Percentiles rank a stretch among this genome's conserved stretches.
Conservation (phyloP, 2,797 vertebrate species). For the Loris lydekkerianus region DNA sequence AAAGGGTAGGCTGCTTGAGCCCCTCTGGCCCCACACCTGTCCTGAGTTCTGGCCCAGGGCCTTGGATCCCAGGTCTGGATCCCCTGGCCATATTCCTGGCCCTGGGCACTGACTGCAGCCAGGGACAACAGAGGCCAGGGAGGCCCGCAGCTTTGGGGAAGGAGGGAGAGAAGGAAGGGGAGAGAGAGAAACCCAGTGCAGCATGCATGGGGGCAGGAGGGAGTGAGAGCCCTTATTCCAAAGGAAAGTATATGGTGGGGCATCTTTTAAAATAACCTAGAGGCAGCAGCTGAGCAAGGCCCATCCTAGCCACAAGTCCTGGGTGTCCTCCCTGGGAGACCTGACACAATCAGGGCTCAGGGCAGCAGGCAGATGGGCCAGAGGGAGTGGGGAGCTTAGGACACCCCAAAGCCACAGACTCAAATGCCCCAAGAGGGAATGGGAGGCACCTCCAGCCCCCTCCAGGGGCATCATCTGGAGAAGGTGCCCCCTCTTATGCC, state of each 20-base stretch:
- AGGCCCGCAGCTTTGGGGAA: conserved; percentile 33
- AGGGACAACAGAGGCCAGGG: conserved; percentile 30
- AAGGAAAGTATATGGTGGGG: conserved; percentile 55
- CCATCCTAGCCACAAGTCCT: conserved; percentile 59
- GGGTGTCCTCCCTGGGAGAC: conserved; percentile 68
- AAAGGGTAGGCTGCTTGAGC: conserved; percentile 33
- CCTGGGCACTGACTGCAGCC: not conserved
- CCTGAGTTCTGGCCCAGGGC: conserved; percentile 71
- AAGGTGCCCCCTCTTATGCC: conserved; percentile 62
- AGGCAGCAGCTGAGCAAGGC: conserved; percentile 76
- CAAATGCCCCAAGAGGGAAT: conserved; percentile 76
- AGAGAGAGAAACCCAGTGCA: conserved; percentile 69
- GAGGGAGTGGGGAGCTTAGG: conserved; percentile 72
- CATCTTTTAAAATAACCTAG: conserved; percentile 62
- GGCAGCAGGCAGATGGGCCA: conserved; percentile 66
- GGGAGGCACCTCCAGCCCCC: conserved; percentile 74
- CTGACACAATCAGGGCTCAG: conserved; percentile 74
- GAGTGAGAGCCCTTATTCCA: conserved; percentile 65
- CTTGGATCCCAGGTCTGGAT: conserved; percentile 45
- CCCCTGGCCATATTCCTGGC: conserved; percentile 22
- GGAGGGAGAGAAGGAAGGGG: not conserved
- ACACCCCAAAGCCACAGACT: conserved; percentile 84
- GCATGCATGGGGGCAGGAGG: conserved; percentile 45
- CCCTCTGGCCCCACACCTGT: not conserved
- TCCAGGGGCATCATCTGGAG: conserved; percentile 84